phyloP scores from a whole-genome alignment of 1,140 invertebrate genomes.

The Lasaia peninsularis region DNA sequence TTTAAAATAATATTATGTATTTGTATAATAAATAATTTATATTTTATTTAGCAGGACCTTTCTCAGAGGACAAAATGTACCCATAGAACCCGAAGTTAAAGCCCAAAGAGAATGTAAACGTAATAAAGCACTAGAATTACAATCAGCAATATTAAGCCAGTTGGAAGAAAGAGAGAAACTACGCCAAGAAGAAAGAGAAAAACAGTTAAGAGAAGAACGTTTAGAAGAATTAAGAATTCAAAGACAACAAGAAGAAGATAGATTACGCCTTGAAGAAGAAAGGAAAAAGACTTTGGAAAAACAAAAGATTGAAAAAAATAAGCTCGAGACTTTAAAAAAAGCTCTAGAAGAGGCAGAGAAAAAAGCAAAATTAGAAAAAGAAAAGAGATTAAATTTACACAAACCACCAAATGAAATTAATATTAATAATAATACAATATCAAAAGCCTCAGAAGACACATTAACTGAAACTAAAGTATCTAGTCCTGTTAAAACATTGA shows the following conservation, averaged over 20 bases:
- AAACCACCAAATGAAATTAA: conserved; percentile 40
- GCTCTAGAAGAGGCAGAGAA: conserved; percentile 81
- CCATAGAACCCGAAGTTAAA: conserved; percentile 82
- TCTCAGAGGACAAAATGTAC: conserved; percentile 84
- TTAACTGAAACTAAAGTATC: conserved; percentile 17
- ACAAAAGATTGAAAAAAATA: conserved; percentile 78
- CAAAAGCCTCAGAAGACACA: conserved; percentile 12
- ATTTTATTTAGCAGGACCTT: conserved; percentile 78
- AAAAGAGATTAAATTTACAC: conserved; percentile 63
- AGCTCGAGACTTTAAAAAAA: conserved; percentile 79
- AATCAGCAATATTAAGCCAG: conserved; percentile 85
- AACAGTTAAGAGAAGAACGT: conserved; percentile 79
- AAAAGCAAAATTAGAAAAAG: conserved; percentile 78
- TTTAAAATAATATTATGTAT: too few relatives aligned
- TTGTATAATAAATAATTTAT: conserved; percentile 15
- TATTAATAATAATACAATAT: conserved; percentile 30
- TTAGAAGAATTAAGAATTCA: conserved; percentile 83
- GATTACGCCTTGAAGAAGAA: conserved; percentile 78
- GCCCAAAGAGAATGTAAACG: conserved; percentile 83
- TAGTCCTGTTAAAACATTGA: conserved; percentile 43
- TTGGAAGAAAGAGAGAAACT: conserved; percentile 83
- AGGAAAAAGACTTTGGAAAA: conserved; percentile 79
- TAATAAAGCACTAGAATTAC: conserved; percentile 84
- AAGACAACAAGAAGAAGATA: conserved; percentile 82
- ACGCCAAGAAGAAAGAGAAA: conserved; percentile 81